These are phyloP conservation scores for Phyllostomus hastatus DNA, from an alignment of 2,113 vertebrate species.

Conservation along the genomic window DNA sequence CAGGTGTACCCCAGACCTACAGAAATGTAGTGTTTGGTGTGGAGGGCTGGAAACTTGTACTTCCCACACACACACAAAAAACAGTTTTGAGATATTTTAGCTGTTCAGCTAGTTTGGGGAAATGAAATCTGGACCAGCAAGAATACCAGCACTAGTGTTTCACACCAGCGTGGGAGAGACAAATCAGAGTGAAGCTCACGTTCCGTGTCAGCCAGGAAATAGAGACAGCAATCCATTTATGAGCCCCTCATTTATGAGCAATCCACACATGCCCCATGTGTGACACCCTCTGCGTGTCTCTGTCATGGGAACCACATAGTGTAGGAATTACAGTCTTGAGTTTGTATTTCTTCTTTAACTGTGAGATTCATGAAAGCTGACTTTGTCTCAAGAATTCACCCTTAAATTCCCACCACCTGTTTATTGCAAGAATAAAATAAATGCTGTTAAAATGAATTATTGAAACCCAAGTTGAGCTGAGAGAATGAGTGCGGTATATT, in stretches of 20 bases:
- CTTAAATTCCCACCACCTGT: background rate
- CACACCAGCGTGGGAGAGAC: background rate
- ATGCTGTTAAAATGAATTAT: background rate
- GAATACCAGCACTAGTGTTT: background rate
- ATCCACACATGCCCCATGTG: rapidly evolving
- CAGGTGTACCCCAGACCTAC: background rate
- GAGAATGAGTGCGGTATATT: background rate
- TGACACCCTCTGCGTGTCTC: background rate
- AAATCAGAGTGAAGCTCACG: background rate
- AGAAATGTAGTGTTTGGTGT: background rate
- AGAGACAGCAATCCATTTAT: background rate
- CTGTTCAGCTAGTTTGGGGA: background rate
- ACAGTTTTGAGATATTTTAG: background rate
- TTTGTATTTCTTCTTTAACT: background rate
- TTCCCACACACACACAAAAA: rapidly evolving
- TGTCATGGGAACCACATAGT: background rate
- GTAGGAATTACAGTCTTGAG: background rate
- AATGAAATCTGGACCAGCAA: background rate
- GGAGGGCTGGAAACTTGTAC: background rate
- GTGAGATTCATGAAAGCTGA: background rate
- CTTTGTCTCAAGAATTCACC: background rate
- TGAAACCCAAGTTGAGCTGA: background rate
- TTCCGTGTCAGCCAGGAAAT: background rate
- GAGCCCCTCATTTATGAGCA: no score
- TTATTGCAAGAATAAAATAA: background rate